A percentile compares a stretch with the other conserved stretches of the same genome.
Conservation (phyloP, 1,140 invertebrate genomes). For the Drosophila nigrodunni region DNA sequence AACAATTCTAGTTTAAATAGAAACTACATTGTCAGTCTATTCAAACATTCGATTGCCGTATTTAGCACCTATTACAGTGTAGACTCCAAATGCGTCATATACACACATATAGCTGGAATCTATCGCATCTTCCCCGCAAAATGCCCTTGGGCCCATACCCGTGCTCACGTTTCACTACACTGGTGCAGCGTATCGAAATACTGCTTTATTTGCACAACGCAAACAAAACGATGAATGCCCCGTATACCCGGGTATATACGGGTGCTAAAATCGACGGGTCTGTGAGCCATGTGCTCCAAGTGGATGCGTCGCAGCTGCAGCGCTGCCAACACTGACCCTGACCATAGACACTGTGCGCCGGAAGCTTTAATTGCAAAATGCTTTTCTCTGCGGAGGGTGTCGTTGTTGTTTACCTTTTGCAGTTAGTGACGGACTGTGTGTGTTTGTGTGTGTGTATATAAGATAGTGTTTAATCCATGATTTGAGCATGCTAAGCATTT, state of each 20-base stretch:
- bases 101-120: slow-evolving; percentile 14
- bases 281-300: slow-evolving; percentile 60
- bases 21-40: not conserved
- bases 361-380: slow-evolving; percentile 45
- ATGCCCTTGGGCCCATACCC: slow-evolving; percentile 30
- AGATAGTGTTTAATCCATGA: slow-evolving; percentile 11
- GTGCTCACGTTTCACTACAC: slow-evolving; percentile 71
- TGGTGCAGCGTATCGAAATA: slow-evolving; percentile 54
- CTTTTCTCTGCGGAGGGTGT: slow-evolving; percentile 11
- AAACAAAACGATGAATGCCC: slow-evolving; percentile 37
- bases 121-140: not conserved
- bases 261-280: slow-evolving; percentile 12
- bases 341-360: slow-evolving; percentile 70
- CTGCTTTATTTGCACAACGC: slow-evolving; percentile 39
- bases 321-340: slow-evolving; percentile 56
- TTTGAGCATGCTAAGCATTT: slow-evolving; percentile 4
- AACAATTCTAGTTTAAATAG: no score
- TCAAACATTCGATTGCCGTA: not conserved
- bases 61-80: slow-evolving; percentile 2
- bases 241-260: not conserved
- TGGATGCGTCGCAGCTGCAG: slow-evolving; percentile 1
- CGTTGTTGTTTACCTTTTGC: slow-evolving; percentile 9
- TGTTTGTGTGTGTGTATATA: not conserved
- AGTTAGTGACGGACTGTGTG: not conserved
- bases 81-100: slow-evolving; percentile 16